A percentile compares a stretch with the other conserved stretches of the same genome.
Evolutionary conservation across 2,113 vertebrate species (phyloP).

Genomic region (Paedocypris sp.): DNA sequence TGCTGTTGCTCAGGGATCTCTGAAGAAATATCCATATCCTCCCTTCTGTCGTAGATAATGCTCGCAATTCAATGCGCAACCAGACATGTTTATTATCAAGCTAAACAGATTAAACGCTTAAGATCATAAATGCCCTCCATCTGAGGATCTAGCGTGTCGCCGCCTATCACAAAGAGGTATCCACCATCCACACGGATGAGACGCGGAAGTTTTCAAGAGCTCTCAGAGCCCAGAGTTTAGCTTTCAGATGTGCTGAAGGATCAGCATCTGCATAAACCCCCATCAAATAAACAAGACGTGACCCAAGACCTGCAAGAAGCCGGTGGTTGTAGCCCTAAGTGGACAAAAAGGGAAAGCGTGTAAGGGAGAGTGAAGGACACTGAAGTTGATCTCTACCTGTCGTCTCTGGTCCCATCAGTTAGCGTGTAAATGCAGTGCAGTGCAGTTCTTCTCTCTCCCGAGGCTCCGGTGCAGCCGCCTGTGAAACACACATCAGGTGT

Average conservation of each 20-base stretch:
- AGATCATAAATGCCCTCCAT: background rate
- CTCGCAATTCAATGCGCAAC: background rate
- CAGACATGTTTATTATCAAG: background rate
- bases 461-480: background rate
- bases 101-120: background rate
- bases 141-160: background rate
- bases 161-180: background rate
- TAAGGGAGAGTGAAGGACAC: background rate
- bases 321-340: background rate
- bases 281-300: background rate
- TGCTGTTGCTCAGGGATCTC: background rate
- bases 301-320: background rate
- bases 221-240: background rate
- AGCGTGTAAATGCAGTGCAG: conserved; percentile 3
- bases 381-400: background rate
- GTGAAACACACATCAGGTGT: background rate
- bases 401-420: conserved; percentile 1
- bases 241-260: background rate
- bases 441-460: background rate
- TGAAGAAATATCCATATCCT: background rate
- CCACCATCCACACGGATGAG: background rate
- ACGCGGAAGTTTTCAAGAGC: background rate
- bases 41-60: background rate
- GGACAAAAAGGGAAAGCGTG: background rate
- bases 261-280: background rate